A percentile compares a stretch with the other conserved stretches of the same genome.
Conservation (phyloP, 2,113 vertebrate genomes). For the Cinclus cinclus region DNA sequence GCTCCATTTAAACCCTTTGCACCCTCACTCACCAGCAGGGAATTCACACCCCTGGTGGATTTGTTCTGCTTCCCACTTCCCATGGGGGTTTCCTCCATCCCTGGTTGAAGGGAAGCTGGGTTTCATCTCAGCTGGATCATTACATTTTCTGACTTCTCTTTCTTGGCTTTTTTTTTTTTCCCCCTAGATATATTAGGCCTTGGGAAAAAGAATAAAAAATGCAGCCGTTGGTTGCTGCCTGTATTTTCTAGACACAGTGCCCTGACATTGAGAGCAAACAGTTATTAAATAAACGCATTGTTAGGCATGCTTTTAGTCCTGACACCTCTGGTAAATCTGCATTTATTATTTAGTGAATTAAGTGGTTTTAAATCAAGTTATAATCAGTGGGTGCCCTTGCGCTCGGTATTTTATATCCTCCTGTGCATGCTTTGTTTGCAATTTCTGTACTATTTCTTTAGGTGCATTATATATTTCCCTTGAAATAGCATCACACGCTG, state of each 20-base stretch:
- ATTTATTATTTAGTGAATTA: slow-evolving; percentile 67
- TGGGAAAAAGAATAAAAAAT: background rate
- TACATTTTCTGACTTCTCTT: background rate
- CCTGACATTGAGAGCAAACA: slow-evolving; percentile 61
- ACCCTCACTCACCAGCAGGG: background rate
- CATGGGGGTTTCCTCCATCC: background rate
- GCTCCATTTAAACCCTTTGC: background rate
- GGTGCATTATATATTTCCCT: slow-evolving; percentile 41
- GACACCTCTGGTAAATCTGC: slow-evolving; percentile 63
- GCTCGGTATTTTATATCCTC: slow-evolving; percentile 30
- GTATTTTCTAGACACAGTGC: slow-evolving; percentile 23
- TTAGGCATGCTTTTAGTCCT: slow-evolving; percentile 64
- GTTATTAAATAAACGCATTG: slow-evolving; percentile 60
- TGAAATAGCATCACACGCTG: background rate
- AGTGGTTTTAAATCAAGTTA: slow-evolving; percentile 62
- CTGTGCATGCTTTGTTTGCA: slow-evolving; percentile 58
- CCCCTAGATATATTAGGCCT: background rate
- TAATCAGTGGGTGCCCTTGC: slow-evolving; percentile 59
- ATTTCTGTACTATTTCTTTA: slow-evolving; percentile 53
- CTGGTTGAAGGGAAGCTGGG: background rate
- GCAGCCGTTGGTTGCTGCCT: background rate
- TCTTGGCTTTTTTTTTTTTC: background rate
- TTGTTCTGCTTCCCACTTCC: background rate
- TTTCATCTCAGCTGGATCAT: background rate
- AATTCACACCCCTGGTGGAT: accelerated